Conservation (phyloP, 2,888 invertebrate genomes). For the Eueremaeus valkanovi region DNA sequence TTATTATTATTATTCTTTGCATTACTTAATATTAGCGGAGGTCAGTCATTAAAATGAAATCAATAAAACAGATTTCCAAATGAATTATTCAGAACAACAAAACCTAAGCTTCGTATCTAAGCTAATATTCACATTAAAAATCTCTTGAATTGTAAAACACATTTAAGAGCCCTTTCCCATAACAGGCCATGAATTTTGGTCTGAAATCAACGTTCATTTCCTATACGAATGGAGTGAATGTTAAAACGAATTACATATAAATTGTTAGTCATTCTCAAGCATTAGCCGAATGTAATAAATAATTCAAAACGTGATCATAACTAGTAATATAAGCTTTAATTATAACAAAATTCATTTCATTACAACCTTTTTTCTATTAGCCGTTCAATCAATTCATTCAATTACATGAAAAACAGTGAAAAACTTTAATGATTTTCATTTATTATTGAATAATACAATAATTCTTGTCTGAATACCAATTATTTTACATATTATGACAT, state of each 20-base stretch:
- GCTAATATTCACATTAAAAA: background rate
- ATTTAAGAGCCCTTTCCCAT: background rate
- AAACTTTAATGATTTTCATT: too few relatives aligned
- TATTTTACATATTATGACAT: too few relatives aligned
- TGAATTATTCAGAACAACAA: background rate
- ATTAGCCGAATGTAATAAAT: background rate
- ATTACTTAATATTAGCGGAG: background rate
- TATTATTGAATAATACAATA: too few relatives aligned
- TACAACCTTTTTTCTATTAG: background rate
- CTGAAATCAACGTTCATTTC: background rate
- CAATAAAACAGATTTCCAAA: background rate
- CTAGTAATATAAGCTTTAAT: background rate
- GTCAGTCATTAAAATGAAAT: slow-evolving; percentile 1
- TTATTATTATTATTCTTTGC: background rate
- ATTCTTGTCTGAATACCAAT: too few relatives aligned
- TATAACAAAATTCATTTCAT: background rate
- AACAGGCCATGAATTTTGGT: too few relatives aligned
- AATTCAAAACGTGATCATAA: background rate
- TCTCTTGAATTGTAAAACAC: background rate
- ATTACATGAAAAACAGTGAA: too few relatives aligned
- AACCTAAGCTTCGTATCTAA: background rate
- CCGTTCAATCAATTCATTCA: too few relatives aligned
- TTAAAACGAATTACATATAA: too few relatives aligned
- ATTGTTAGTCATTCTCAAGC: background rate
- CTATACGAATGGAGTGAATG: background rate